phyloP scores from a whole-genome alignment of 2,888 invertebrate genomes.

The Lithophane leautieri region DNA sequence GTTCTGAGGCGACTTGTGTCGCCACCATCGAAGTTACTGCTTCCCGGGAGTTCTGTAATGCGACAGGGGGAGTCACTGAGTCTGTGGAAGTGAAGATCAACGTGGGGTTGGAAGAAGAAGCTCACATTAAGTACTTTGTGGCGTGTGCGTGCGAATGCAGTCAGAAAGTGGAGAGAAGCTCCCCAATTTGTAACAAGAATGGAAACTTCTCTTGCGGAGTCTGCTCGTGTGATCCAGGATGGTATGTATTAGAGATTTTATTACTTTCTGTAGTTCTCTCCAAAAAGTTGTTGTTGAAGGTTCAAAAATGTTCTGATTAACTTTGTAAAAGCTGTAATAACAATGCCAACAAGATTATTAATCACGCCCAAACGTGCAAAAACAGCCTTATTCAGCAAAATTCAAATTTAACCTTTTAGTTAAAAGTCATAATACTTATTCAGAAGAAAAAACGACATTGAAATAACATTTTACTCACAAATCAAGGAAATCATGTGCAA shows the following conservation, averaged over 20 bases:
- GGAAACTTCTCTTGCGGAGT: conserved; percentile 91
- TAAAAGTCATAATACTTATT: conserved; percentile 31
- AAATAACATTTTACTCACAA: conserved; percentile 34
- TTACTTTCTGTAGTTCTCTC: background rate
- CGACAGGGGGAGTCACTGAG: conserved; percentile 65
- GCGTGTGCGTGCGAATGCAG: conserved; percentile 82
- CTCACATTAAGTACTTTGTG: conserved; percentile 77
- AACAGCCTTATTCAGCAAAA: conserved; percentile 25
- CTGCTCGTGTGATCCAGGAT: conserved; percentile 88
- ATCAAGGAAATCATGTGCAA: conserved; percentile 46
- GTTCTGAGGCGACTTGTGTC: conserved; percentile 64
- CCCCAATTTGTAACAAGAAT: conserved; percentile 81
- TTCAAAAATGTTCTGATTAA: background rate
- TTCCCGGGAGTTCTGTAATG: conserved; percentile 73
- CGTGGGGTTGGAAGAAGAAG: conserved; percentile 70
- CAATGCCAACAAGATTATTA: conserved; percentile 25
- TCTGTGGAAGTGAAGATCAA: conserved; percentile 71
- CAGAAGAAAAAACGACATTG: conserved; percentile 44
- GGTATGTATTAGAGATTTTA: conserved; percentile 55
- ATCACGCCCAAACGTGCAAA: conserved; percentile 20
- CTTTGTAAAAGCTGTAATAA: background rate
- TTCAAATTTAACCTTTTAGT: conserved; percentile 39
- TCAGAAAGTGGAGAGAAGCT: conserved; percentile 74
- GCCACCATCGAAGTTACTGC: conserved; percentile 68
- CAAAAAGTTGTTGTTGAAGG: background rate